Evolutionary conservation across 2,888 invertebrate species (phyloP), one percentile per base, ranked within the genome.

Genomic region (Apeira syringaria): DNA sequence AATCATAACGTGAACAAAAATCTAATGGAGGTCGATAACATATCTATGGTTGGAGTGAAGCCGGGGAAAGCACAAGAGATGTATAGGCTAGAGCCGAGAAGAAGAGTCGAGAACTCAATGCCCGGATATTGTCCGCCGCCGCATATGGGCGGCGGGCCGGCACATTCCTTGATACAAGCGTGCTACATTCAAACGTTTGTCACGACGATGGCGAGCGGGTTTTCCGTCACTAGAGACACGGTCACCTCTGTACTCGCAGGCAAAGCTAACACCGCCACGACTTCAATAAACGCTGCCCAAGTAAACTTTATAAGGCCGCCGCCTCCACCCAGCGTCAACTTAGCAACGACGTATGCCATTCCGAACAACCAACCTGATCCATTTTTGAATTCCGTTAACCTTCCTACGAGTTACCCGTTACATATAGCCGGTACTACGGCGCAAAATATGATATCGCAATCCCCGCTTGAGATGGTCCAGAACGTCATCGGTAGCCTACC

Each of bases 191-290:
- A 89, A 54, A 80, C 85, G 0, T 80, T 74, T 51, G 83, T 90
- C 0, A 85, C 85, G 1, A 90, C 88, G 1, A 88, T 91, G 78
- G 94, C 94, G 0, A 94, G 94, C 65, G 93, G 95, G 5, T 93
- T 94, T 68, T 95, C 95, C 0, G 93, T 93, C 1, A 94, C 94
- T 20, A 92, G 95, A 55, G 96, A 96, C 68, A 96, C 96, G 0
- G 94, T 96, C 10, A 96, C 96, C 0, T 95, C 94, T 0, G 95
- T 96, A 1, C 74, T 95, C 47, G 95, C 95, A 1, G 95, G 95
- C 2, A 91, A 93, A 70, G 92, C 95, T 0, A 94, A 94, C 58
- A 95, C 95, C 0, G 93, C 94, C 0, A 94, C 95, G 0, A 94
- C 95, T 0, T 94, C 95, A 0, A 92, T 94, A 13, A 94, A 94